Evolutionary conservation across 1,140 invertebrate species (phyloP).

Genomic region (Oscheius sp.): DNA sequence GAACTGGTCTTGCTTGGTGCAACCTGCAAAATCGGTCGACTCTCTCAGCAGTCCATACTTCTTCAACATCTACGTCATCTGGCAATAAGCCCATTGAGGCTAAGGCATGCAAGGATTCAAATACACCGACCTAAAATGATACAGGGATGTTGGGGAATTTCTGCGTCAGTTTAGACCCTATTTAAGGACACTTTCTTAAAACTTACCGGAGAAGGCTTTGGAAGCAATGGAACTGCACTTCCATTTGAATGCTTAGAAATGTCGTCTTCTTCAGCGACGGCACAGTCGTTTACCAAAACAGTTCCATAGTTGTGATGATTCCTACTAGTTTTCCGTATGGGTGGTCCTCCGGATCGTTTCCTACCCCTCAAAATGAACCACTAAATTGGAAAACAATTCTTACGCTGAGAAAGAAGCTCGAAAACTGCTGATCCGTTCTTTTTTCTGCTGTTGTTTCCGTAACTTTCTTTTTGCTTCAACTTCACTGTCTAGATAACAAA

Average conservation of each 20-base stretch:
- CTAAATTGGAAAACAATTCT: neutral
- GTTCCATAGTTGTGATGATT: conserved; percentile 18
- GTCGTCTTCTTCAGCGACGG: neutral
- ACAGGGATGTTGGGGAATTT: neutral
- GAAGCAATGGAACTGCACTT: neutral
- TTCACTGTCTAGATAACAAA: conserved; percentile 43
- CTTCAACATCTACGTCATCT: conserved; percentile 36
- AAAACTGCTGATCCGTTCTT: conserved; percentile 26
- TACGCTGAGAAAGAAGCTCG: conserved; percentile 1
- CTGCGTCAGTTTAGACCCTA: neutral
- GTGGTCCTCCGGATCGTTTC: neutral
- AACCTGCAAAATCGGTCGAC: conserved; percentile 43
- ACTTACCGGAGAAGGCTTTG: neutral
- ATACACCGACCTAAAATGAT: conserved; percentile 17
- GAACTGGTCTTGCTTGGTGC: neutral
- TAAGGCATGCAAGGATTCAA: conserved; percentile 31
- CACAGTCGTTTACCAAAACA: neutral
- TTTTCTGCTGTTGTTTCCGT: conserved; percentile 25
- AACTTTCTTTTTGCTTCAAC: conserved; percentile 23
- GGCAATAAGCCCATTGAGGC: conserved; percentile 28
- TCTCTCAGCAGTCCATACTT: conserved; percentile 43
- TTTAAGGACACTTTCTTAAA: neutral
- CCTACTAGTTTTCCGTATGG: conserved; percentile 17
- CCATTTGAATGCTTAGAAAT: neutral
- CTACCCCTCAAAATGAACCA: conserved; percentile 11